Conservation (phyloP, 2,888 invertebrate genomes). For the Trichogramma evanescens region DNA sequence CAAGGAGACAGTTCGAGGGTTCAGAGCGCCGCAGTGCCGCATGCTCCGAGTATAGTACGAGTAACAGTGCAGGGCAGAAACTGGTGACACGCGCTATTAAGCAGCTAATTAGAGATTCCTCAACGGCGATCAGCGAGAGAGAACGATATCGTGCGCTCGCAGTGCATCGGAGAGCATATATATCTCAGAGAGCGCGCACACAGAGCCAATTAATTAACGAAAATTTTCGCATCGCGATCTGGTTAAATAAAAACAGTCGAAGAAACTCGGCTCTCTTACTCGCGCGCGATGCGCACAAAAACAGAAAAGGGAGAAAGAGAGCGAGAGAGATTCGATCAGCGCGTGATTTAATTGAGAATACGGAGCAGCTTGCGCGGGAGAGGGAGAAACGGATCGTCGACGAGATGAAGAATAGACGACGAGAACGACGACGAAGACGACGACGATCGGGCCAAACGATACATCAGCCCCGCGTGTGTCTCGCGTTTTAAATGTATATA, state of each 20-base stretch:
- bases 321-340: constrained; percentile 6
- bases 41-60: too few species aligned
- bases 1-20: too few species aligned
- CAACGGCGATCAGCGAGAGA: too few species aligned
- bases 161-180: background rate
- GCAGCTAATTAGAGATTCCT: constrained; percentile 9
- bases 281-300: too few species aligned
- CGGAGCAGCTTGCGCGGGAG: background rate
- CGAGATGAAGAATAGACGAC: constrained; percentile 16
- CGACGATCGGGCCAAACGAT: constrained; percentile 41
- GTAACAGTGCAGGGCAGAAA: too few species aligned
- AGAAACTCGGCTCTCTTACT: too few species aligned
- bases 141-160: too few species aligned
- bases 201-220: constrained; percentile 16
- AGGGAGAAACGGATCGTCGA: background rate
- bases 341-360: constrained; percentile 16
- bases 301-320: background rate
- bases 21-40: too few species aligned
- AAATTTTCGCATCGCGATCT: constrained; percentile 5
- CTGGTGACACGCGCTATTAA: background rate
- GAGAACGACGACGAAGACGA: constrained; percentile 2
- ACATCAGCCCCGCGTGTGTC: constrained; percentile 26
- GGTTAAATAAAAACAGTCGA: background rate
- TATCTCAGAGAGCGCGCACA: background rate
- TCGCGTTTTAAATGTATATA: constrained; percentile 2